Conservation (phyloP, 2,113 vertebrate genomes). For the Saguinus imperator region DNA sequence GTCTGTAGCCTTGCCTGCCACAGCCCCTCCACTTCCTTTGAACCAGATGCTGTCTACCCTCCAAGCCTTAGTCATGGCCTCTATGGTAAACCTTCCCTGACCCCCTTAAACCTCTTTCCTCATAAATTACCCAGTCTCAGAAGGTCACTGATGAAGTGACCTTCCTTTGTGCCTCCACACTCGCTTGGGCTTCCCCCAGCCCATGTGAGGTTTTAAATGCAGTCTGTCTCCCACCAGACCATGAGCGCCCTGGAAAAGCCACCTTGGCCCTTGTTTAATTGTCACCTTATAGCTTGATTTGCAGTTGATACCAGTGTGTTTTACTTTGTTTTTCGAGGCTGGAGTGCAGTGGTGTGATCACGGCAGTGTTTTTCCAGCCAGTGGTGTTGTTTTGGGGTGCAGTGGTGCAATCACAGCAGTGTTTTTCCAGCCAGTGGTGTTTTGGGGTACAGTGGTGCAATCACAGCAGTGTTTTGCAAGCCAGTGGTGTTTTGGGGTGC, state of each 20-base stretch:
- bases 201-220: neutral
- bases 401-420: too few relatives aligned
- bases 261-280: too few relatives aligned
- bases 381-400: too few relatives aligned
- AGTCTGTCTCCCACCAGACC: neutral
- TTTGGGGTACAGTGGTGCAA: too few relatives aligned
- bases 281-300: neutral
- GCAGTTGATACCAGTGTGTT: neutral
- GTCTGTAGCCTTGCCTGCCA: neutral
- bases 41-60: neutral
- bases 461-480: too few relatives aligned
- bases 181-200: neutral
- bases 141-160: neutral
- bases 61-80: neutral
- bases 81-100: neutral
- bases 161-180: neutral
- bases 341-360: too few relatives aligned
- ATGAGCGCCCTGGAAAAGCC: neutral
- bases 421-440: too few relatives aligned
- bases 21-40: neutral
- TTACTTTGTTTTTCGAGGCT: neutral
- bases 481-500: too few relatives aligned
- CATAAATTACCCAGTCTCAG: too few relatives aligned
- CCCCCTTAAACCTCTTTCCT: neutral
- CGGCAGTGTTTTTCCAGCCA: too few relatives aligned